Evolutionary conservation across 1,140 invertebrate species (phyloP), one percentile per base, ranked within the genome.

Genomic region (Penaeus japonicus): DNA sequence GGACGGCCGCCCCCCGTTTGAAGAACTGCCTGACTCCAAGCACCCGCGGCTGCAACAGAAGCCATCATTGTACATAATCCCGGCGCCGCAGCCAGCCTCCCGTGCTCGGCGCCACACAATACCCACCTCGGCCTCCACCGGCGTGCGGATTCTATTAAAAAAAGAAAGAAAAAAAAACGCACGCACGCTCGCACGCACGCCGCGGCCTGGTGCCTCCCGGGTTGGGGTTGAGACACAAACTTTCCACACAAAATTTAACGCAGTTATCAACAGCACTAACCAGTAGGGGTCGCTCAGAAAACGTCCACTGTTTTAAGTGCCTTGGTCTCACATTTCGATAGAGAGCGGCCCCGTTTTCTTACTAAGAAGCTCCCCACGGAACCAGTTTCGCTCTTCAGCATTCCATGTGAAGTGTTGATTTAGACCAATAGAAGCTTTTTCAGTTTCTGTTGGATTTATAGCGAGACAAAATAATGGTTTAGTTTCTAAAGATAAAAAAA

Each of bases 251-350:
- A 89, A 89, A 89, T 89, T 88, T 89, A 80, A 84, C 55, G 83
- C 87, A 84, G 87, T 89, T 84, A 39, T 85, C 87, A 84, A 89
- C 87, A 89, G 87, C 87, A 85, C 87, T 89, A 80, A 89, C 87
- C 87, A 75, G 83, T 80, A 62, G 87, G 87, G 87, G 79, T 75
- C 82, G 82, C 83, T 81, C 53, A 39, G 78, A 81, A 70, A 89
- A 84, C 87, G 87, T 89, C 87, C 87, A 89, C 73, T 84, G 83
- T 84, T 84, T 85, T 73, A 89, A 89, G 87, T 89, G 87, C 87
- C 87, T 89, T 89, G 87, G 87, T 89, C 87, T 84, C 84, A 89
- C 87, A 89, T 89, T 89, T 89, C 87, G 87, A 89, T 84, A 84
- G 82, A 81, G 87, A 78, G 87, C 87, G 82, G 27, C 87, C 87